Evolutionary conservation across 2,888 invertebrate genomes (phyloP).

Genomic region (Cryptophagus acutangulus): DNA sequence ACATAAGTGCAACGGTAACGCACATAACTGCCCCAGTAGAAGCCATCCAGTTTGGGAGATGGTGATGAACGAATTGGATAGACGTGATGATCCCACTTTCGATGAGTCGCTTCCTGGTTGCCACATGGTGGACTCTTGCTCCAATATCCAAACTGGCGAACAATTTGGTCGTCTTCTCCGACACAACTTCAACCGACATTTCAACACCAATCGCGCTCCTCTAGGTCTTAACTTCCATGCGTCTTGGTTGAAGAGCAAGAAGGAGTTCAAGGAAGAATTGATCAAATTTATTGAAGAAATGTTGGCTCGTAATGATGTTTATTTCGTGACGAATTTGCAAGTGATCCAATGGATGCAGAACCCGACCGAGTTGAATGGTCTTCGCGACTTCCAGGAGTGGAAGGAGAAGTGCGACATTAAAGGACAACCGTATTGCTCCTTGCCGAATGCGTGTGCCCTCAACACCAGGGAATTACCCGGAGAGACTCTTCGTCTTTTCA

Average conservation of each 20-base stretch:
- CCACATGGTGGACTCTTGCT: slow-evolving; percentile 92
- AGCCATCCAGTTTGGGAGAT: slow-evolving; percentile 95
- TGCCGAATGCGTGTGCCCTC: slow-evolving; percentile 86
- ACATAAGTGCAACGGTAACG: slow-evolving; percentile 91
- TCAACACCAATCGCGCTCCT: slow-evolving; percentile 88
- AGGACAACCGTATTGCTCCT: slow-evolving; percentile 86
- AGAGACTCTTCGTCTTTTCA: slow-evolving; percentile 86
- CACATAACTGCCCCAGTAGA: slow-evolving; percentile 85
- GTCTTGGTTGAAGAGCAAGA: slow-evolving; percentile 91
- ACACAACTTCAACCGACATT: slow-evolving; percentile 93
- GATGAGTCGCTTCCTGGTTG: slow-evolving; percentile 91
- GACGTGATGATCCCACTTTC: slow-evolving; percentile 89
- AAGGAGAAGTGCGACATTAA: slow-evolving; percentile 93
- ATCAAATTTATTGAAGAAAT: slow-evolving; percentile 92
- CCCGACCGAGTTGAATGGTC: slow-evolving; percentile 78
- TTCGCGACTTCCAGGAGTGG: slow-evolving; percentile 92
- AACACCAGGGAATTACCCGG: slow-evolving; percentile 87
- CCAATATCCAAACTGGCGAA: slow-evolving; percentile 85
- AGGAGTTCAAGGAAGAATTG: slow-evolving; percentile 85
- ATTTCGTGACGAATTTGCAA: slow-evolving; percentile 83
- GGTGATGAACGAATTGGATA: slow-evolving; percentile 92
- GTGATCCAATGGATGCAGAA: slow-evolving; percentile 97
- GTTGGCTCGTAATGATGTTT: slow-evolving; percentile 82
- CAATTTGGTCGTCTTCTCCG: slow-evolving; percentile 85
- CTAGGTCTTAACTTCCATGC: slow-evolving; percentile 91